Percentiles rank a stretch among this genome's conserved stretches.
These are phyloP conservation scores for Pristionchus exspectatus DNA, from an alignment of 2,888 invertebrate species.

Conservation along the genomic window DNA sequence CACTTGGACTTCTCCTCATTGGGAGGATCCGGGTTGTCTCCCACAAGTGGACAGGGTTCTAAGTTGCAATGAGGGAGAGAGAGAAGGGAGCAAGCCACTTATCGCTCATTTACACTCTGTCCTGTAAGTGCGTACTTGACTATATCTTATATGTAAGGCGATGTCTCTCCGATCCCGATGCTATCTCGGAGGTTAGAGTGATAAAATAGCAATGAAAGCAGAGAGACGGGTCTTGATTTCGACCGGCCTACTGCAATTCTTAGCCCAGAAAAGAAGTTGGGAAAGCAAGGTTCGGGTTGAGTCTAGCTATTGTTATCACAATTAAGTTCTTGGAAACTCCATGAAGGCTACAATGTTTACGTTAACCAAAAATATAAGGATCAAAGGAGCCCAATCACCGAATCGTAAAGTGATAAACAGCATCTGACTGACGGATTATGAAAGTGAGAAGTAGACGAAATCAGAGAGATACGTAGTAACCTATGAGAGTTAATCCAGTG, in stretches of 20 bases:
- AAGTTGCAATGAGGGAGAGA: slow-evolving; percentile 10
- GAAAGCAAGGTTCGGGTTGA: background rate
- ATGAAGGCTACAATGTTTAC: background rate
- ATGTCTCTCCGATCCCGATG: background rate
- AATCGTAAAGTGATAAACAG: slow-evolving; percentile 7
- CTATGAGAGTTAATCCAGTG: slow-evolving; percentile 22
- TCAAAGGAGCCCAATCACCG: background rate
- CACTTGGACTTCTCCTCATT: slow-evolving; percentile 44
- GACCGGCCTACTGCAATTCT: background rate
- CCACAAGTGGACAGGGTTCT: slow-evolving; percentile 42
- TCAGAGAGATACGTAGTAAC: background rate
- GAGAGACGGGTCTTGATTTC: background rate
- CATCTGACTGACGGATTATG: background rate
- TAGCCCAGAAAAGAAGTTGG: background rate
- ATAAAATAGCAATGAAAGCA: background rate
- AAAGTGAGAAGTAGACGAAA: background rate
- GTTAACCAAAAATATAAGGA: background rate
- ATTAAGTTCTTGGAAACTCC: background rate
- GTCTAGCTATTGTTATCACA: too few relatives aligned
- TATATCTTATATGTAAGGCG: background rate
- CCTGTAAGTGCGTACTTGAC: slow-evolving; percentile 24
- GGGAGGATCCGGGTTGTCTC: slow-evolving; percentile 5
- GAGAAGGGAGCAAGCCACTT: slow-evolving; percentile 35
- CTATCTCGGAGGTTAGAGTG: background rate
- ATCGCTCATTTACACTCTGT: background rate